Base-by-base conservation (phyloP, 2,797 vertebrate genomes). In the Rhodeus uyekii region DNA sequence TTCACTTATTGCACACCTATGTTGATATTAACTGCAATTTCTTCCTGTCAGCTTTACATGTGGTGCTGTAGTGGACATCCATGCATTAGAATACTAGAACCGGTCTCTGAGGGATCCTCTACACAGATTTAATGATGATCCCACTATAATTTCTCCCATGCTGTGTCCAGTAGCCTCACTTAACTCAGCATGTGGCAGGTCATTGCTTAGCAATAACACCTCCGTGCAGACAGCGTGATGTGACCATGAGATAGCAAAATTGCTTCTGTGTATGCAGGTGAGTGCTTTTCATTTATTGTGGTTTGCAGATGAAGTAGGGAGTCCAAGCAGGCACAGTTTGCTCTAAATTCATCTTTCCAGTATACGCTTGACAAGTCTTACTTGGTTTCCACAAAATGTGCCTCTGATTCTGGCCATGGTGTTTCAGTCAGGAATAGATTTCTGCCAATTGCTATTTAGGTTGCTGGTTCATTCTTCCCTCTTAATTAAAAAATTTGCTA, bases 101-200 rank as follows among this genome's bases (percentile, higher is more conserved):
- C n/a, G 13, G 39, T 68, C 60, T 38, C 39, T 32, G 48, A 42
- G 32, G 55, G n/a, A 60, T 27, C 34, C 19, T 71, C 65, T 16
- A 74, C n/a, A 14, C 78, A 73, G 60, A 53, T 80, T 79, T 79
- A 68, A 46, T 64, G 39, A 44, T 27, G 39, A 64, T 69, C 42
- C 58, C 2, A 42, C 50, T 74, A 72, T 83, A 60, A 67, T 65
- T 42, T 73, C 32, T 61, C 32, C 2, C 69, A 55, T 78, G 19
- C 46, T 14, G 46, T 44, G 39, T 46, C 32, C 13, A 42, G 65
- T 8, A 80, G 55, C 39, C 46, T 81, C 38, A 63, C 32, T 1
- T 27, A 32, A 64, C 60, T 55, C 61, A 38, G 16, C 34, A 44
- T 67, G 71, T 42, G 61, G 44, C 61, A 81, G 60, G 60, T 39